phyloP scores from a whole-genome alignment of 2,113 vertebrate genomes.

The Emberiza fucata region DNA sequence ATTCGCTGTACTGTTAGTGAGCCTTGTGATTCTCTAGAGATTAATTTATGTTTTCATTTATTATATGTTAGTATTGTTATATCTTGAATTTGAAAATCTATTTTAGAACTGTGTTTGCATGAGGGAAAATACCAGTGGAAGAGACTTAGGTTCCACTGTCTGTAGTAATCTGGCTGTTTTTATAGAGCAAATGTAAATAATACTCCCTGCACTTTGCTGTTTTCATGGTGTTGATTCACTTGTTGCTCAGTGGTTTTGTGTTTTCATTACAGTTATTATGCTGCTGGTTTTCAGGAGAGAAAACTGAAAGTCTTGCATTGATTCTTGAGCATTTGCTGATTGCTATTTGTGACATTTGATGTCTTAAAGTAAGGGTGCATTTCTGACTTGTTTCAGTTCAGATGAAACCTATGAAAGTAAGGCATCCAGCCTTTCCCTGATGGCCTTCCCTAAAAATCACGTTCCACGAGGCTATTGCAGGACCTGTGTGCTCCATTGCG shows the following conservation, averaged over 20 bases:
- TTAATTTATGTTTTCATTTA: neutral
- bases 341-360: neutral
- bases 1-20: neutral
- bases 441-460: neutral
- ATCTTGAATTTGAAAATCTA: neutral
- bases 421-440: neutral
- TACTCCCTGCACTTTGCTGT: neutral
- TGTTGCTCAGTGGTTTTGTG: neutral
- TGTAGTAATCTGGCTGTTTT: neutral
- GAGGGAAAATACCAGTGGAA: neutral
- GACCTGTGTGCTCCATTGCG: rapidly evolving
- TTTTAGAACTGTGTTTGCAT: neutral
- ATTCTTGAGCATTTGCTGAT: neutral
- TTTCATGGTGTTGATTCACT: neutral
- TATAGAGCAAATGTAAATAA: neutral
- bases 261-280: neutral
- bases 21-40: neutral
- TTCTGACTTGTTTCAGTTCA: neutral
- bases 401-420: neutral
- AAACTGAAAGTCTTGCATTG: neutral
- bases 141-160: neutral
- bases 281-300: neutral
- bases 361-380: neutral
- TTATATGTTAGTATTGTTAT: neutral
- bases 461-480: rapidly evolving